Conservation (phyloP, 2,113 vertebrate genomes). For the Oryzias melastigma region DNA sequence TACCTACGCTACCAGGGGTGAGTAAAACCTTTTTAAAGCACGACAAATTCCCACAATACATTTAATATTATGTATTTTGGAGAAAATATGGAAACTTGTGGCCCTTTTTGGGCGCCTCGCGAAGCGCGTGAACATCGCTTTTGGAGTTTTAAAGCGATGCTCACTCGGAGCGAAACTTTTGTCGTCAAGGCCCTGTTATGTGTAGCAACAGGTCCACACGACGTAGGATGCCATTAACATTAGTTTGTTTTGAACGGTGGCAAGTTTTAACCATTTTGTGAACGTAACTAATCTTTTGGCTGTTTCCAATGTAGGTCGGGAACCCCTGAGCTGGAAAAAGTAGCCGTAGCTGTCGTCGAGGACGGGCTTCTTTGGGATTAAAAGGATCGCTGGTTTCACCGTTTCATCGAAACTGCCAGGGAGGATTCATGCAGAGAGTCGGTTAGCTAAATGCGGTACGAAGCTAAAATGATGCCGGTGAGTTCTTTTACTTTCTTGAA, state of each 20-base stretch:
- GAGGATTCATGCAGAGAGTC: conserved; percentile 51
- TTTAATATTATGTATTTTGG: rapidly evolving
- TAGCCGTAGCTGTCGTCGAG: conserved; percentile 41
- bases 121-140: neutral
- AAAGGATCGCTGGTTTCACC: conserved; percentile 45
- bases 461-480: conserved; percentile 96
- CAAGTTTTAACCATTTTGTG: neutral
- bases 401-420: conserved; percentile 65
- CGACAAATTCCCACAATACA: neutral
- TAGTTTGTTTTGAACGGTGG: neutral
- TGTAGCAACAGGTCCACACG: conserved; percentile 71
- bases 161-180: conserved; percentile 66
- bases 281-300: neutral
- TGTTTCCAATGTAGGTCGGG: conserved; percentile 37
- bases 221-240: conserved; percentile 3
- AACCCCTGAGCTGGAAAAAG: conserved; percentile 43
- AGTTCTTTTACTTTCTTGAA: conserved; percentile 56
- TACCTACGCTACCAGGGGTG: conserved; percentile 27
- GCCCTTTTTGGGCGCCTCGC: neutral
- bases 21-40: conserved; percentile 6
- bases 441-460: conserved; percentile 85
- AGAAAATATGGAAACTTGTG: neutral
- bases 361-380: conserved; percentile 55
- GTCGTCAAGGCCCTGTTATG: conserved; percentile 62
- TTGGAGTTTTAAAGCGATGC: conserved; percentile 57